Percentiles rank a stretch among this genome's conserved stretches.
Evolutionary conservation across 2,797 vertebrate species (phyloP).

Genomic region (Arctocebus calabarensis): DNA sequence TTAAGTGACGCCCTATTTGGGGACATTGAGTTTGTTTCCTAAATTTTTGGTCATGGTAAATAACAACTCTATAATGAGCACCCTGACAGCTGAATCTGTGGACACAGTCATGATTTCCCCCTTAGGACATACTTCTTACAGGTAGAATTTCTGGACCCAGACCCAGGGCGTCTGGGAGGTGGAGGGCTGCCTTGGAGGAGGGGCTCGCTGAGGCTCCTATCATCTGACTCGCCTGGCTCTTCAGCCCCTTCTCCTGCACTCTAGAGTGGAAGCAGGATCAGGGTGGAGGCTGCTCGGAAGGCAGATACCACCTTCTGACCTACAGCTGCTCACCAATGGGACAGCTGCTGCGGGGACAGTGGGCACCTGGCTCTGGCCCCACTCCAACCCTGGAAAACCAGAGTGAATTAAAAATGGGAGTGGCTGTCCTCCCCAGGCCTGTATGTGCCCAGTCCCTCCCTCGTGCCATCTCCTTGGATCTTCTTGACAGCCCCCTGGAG

Average conservation of each 20-base stretch:
- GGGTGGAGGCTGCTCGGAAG: background rate
- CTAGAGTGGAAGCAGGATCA: background rate
- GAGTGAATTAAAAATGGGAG: no score
- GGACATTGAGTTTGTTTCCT: background rate
- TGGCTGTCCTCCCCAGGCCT: fast-evolving
- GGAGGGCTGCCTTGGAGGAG: fast-evolving
- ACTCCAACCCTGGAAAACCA: no score
- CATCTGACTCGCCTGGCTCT: background rate
- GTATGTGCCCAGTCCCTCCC: background rate
- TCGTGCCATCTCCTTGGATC: fast-evolving
- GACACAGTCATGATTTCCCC: background rate
- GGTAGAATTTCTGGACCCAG: background rate
- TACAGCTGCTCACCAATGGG: background rate
- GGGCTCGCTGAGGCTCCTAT: fast-evolving
- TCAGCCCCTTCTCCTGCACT: background rate
- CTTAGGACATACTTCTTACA: background rate
- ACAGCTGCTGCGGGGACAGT: fast-evolving
- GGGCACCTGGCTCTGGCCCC: fast-evolving
- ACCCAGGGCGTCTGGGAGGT: background rate
- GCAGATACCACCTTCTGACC: background rate
- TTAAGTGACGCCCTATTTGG: background rate
- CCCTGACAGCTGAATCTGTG: background rate
- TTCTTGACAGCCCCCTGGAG: background rate
- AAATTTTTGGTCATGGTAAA: background rate
- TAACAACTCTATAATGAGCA: fast-evolving